Percentiles rank a stretch among this genome's conserved stretches.
Conservation (phyloP, 2,113 vertebrate species). For the Gopherus evgoodei region DNA sequence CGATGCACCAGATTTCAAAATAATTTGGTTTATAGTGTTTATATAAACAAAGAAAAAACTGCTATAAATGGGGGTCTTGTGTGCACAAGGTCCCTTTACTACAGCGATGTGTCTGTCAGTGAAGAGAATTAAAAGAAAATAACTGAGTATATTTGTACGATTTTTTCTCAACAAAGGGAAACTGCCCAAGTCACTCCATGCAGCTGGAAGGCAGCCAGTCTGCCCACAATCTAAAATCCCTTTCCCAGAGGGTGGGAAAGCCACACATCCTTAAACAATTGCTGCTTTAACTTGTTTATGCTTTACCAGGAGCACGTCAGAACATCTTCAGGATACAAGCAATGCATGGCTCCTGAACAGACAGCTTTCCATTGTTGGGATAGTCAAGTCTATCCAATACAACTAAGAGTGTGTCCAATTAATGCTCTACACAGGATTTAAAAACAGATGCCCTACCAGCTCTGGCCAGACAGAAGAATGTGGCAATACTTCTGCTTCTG, state of each 20-base stretch:
- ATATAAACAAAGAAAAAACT: constrained; percentile 78
- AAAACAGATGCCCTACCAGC: not conserved
- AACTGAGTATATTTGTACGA: not conserved
- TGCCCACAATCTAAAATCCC: constrained; percentile 19
- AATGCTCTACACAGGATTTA: constrained; percentile 20
- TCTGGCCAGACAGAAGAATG: not conserved
- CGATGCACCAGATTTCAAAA: constrained; percentile 79
- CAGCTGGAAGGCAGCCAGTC: constrained; percentile 45
- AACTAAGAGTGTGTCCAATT: not conserved
- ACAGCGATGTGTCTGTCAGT: constrained; percentile 60
- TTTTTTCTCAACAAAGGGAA: constrained; percentile 9
- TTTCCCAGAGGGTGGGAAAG: constrained; percentile 47
- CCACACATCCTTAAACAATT: constrained; percentile 57
- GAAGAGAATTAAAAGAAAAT: constrained; percentile 69
- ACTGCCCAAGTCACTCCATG: constrained; percentile 41
- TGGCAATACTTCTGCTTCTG: not conserved
- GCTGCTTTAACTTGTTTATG: constrained; percentile 46
- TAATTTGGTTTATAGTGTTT: constrained; percentile 84
- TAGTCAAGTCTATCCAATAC: constrained; percentile 9
- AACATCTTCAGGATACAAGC: constrained; percentile 49
- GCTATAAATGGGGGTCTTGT: constrained; percentile 78
- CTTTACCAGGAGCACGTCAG: constrained; percentile 60
- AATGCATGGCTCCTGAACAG: constrained; percentile 15
- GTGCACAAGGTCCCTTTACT: constrained; percentile 76
- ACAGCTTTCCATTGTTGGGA: constrained; percentile 56